Conservation (phyloP, 1,140 invertebrate genomes). For the Drosophila bocki region DNA sequence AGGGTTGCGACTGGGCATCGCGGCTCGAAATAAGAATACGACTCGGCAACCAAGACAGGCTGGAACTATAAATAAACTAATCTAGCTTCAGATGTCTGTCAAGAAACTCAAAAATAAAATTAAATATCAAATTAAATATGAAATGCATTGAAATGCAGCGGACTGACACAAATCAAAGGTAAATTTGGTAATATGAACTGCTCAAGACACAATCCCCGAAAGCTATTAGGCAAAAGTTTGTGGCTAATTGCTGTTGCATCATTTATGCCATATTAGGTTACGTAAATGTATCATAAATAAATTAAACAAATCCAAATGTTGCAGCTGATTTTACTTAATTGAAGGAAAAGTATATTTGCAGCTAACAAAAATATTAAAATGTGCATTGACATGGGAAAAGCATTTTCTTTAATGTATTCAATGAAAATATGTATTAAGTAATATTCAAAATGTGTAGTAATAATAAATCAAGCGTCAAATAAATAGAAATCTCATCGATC, state of each 20-base stretch:
- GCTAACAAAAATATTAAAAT: background rate
- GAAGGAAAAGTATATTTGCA: no score
- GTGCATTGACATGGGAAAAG: background rate
- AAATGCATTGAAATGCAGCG: background rate
- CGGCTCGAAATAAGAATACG: conserved; percentile 85
- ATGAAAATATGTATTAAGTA: background rate
- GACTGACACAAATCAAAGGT: conserved; percentile 8
- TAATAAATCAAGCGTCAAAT: conserved; percentile 1
- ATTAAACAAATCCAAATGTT: background rate
- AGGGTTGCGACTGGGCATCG: conserved; percentile 85
- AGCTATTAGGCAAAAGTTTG: background rate
- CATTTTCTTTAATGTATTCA: background rate
- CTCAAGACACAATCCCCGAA: background rate
- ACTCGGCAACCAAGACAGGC: conserved; percentile 32
- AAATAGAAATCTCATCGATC: background rate
- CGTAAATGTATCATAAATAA: background rate
- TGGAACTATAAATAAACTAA: background rate
- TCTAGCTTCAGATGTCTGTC: background rate
- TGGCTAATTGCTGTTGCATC: conserved; percentile 3
- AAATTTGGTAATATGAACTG: conserved; percentile 2
- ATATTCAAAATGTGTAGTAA: background rate
- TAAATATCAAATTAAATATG: background rate
- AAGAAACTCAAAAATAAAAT: background rate
- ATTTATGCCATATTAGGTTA: conserved; percentile 2
- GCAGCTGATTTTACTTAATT: background rate